Conservation (phyloP, 2,113 vertebrate species). For the Parus major region DNA sequence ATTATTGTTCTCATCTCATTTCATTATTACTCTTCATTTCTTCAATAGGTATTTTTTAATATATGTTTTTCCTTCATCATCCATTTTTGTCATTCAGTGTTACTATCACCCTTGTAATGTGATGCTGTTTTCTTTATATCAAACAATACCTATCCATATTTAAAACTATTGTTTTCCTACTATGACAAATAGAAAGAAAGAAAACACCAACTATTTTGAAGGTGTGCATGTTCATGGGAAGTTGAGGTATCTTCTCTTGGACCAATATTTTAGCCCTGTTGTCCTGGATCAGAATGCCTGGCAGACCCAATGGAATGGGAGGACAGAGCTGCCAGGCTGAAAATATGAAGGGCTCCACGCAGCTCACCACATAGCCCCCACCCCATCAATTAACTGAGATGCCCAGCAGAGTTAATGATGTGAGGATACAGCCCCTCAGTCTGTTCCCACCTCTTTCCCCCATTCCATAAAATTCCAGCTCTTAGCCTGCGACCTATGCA, state of each 20-base stretch:
- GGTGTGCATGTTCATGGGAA: not conserved
- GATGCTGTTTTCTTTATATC: not conserved
- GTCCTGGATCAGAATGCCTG: not conserved
- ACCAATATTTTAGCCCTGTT: not conserved
- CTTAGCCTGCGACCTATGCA: not conserved
- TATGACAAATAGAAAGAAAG: not conserved
- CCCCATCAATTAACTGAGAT: not conserved
- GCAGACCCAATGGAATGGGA: not conserved
- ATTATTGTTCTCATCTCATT: not conserved
- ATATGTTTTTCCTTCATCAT: not conserved
- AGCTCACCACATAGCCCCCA: not conserved
- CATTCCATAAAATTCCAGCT: not conserved
- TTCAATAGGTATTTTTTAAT: not conserved
- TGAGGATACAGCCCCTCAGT: not conserved
- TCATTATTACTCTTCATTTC: not conserved
- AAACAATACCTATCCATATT: not conserved
- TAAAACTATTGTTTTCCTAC: not conserved
- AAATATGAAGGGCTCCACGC: not conserved
- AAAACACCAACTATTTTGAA: not conserved
- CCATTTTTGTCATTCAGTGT: not conserved
- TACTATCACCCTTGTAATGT: not conserved
- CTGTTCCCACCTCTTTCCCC: not conserved
- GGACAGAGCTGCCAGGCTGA: not conserved
- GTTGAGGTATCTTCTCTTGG: not conserved
- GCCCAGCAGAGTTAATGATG: not conserved